Percentiles rank a stretch among this genome's conserved stretches.
phyloP scores from a whole-genome alignment of 2,113 vertebrate genomes.

The Apteryx mantelli region DNA sequence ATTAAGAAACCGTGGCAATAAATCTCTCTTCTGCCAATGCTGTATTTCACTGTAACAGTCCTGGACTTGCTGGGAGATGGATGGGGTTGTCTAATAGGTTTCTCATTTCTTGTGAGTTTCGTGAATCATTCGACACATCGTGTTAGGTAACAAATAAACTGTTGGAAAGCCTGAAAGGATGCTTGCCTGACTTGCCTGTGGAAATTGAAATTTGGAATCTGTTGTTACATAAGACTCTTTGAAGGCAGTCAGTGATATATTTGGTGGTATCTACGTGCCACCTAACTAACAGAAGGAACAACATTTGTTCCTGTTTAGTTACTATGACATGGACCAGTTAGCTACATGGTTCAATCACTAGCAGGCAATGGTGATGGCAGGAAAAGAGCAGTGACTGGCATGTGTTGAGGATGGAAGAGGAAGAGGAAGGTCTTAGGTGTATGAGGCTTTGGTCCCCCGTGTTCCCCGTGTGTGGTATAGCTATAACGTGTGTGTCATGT shows the following conservation, averaged over 20 bases:
- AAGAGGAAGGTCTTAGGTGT: background rate
- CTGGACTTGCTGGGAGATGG: slow-evolving; percentile 3
- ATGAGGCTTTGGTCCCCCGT: background rate
- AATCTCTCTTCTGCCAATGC: slow-evolving; percentile 12
- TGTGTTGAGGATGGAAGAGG: background rate
- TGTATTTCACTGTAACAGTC: background rate
- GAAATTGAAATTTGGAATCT: background rate
- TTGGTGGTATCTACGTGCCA: background rate
- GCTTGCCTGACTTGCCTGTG: background rate
- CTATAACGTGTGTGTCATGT: background rate
- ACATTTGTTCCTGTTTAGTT: background rate
- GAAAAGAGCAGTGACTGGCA: background rate
- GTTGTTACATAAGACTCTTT: background rate
- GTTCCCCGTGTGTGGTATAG: background rate
- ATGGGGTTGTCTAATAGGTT: background rate
- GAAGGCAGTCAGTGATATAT: background rate
- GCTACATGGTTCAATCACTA: background rate
- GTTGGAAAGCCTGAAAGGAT: background rate
- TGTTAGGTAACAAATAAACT: background rate
- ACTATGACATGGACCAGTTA: background rate
- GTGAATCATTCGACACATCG: background rate
- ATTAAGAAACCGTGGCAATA: slow-evolving; percentile 7
- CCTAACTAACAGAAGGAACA: background rate
- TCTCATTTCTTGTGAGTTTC: slow-evolving; percentile 4
- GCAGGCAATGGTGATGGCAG: background rate